Evolutionary conservation across 92 coral and sea anemone species (phyloP).

Genomic region (Muricea muricata): DNA sequence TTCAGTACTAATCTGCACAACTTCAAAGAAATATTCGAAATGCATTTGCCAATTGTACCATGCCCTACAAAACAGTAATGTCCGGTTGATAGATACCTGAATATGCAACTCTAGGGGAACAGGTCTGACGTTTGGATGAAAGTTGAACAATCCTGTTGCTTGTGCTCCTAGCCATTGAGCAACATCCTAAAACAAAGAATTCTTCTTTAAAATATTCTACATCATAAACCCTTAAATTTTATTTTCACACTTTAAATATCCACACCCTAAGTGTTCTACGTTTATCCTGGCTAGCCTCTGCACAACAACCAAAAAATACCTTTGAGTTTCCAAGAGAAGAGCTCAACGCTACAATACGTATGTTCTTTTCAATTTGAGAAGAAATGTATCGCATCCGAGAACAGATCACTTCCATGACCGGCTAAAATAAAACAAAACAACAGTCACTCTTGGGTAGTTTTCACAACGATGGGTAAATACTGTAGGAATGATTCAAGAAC

Average conservation of each 20-base stretch:
- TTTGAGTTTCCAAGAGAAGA: conserved; percentile 96
- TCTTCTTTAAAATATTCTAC: no score
- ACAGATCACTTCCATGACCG: conserved; percentile 95
- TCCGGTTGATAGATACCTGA: conserved; percentile 64
- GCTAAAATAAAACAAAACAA: conserved; percentile 55
- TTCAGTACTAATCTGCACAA: no score
- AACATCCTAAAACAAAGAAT: conserved; percentile 71
- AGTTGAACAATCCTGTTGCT: conserved; percentile 92
- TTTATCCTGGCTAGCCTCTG: no score
- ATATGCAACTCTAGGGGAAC: conserved; percentile 96
- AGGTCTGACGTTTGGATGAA: conserved; percentile 99
- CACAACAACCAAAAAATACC: conserved; percentile 57
- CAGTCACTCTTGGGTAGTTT: not conserved
- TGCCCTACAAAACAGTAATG: no score
- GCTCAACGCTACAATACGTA: conserved; percentile 89
- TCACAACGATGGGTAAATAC: not conserved
- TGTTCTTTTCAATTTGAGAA: conserved; percentile 92
- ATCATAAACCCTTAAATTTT: no score
- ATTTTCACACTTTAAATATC: no score
- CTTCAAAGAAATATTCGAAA: not conserved
- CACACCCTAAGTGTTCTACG: no score
- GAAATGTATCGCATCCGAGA: conserved; percentile 99
- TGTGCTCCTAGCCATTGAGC: conserved; percentile 99
- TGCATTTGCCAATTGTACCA: no score
- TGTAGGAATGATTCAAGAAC: no score